phyloP scores from a whole-genome alignment of 2,797 vertebrate species.

The Fistularia tabacaria region DNA sequence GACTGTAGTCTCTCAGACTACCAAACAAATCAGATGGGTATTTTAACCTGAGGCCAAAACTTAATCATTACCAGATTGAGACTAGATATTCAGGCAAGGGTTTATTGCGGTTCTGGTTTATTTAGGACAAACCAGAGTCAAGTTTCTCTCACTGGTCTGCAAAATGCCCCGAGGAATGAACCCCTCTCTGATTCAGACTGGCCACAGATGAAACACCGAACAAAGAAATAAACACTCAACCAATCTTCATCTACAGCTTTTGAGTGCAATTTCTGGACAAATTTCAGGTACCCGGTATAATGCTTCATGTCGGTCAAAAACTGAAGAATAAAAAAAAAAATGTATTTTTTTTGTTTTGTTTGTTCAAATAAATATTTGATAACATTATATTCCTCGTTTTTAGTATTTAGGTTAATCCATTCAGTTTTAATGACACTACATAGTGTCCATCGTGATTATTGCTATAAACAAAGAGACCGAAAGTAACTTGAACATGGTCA shows the following conservation, averaged over 20 bases:
- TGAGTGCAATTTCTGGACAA: constrained; percentile 23
- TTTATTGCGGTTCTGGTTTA: constrained; percentile 20
- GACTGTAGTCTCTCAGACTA: constrained; percentile 3
- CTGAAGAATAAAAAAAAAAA: too few species aligned
- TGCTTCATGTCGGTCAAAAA: too few species aligned
- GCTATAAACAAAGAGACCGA: too few species aligned
- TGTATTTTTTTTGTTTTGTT: too few species aligned
- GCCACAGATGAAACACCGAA: constrained; percentile 42
- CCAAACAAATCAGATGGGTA: constrained; percentile 1
- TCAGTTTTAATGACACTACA: too few species aligned
- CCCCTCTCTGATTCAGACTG: constrained; percentile 43
- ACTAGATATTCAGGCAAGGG: not conserved
- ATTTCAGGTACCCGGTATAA: constrained; percentile 29
- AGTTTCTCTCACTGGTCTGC: constrained; percentile 8
- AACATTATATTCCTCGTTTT: too few species aligned
- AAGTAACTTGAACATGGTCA: too few species aligned
- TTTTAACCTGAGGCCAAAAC: constrained; percentile 11
- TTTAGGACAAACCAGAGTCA: constrained; percentile 18
- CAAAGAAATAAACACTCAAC: constrained; percentile 17
- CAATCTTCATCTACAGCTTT: constrained; percentile 18
- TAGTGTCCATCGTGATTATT: too few species aligned
- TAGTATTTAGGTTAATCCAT: too few species aligned
- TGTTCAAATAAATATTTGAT: too few species aligned
- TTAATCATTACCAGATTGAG: constrained; percentile 26
- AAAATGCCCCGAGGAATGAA: constrained; percentile 46